phyloP scores from a whole-genome alignment of 2,113 vertebrate species.

The Psittacus erithacus region DNA sequence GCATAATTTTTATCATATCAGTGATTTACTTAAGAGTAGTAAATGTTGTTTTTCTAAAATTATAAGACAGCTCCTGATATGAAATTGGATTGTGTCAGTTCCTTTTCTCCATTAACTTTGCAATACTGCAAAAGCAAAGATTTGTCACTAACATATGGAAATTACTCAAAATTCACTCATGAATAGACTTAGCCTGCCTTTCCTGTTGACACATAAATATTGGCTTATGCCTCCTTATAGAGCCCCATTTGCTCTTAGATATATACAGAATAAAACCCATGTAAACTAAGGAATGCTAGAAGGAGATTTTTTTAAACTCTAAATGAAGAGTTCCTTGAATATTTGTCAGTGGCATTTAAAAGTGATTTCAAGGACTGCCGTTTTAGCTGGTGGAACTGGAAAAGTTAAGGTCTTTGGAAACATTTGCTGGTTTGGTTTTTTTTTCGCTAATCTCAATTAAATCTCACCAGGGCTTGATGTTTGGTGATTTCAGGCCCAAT shows the following conservation, averaged over 20 bases:
- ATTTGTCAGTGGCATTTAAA: background rate
- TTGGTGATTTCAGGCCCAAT: background rate
- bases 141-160: conserved; percentile 8
- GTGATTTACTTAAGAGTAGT: conserved; percentile 24
- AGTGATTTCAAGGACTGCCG: background rate
- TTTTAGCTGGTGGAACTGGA: background rate
- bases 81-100: conserved; percentile 34
- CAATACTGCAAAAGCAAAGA: background rate
- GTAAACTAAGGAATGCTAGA: background rate
- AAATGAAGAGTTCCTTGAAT: background rate
- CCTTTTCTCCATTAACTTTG: conserved; percentile 10
- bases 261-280: background rate
- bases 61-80: background rate
- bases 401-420: background rate
- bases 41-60: conserved; percentile 25
- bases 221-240: background rate
- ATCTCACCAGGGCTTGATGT: background rate
- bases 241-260: background rate
- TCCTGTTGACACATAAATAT: background rate
- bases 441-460: background rate
- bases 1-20: conserved; percentile 33
- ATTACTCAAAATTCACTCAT: background rate
- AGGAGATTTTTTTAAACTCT: background rate
- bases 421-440: background rate
- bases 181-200: conserved; percentile 10